Conservation (phyloP, 2,113 vertebrate genomes). For the Lethenteron reissneri region DNA sequence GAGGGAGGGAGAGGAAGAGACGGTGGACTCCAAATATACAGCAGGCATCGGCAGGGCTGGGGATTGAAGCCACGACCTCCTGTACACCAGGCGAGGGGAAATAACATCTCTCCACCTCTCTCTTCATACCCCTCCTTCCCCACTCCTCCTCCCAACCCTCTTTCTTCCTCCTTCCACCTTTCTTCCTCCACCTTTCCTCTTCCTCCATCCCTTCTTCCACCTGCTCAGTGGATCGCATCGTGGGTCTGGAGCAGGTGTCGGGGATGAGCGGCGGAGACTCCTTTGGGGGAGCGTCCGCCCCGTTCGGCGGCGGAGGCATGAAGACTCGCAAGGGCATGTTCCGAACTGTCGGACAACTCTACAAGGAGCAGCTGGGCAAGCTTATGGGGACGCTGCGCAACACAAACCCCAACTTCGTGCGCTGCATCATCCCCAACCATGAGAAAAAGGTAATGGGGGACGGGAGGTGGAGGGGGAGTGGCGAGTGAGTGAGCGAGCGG, state of each 20-base stretch:
- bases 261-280: too few relatives aligned
- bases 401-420: slow-evolving; percentile 94
- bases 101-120: too few relatives aligned
- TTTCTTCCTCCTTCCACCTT: background rate
- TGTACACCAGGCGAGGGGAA: too few relatives aligned
- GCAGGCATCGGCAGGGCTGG: too few relatives aligned
- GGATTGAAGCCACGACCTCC: too few relatives aligned
- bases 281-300: too few relatives aligned
- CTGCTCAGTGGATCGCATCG: slow-evolving; percentile 49
- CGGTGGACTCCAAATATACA: too few relatives aligned
- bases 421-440: slow-evolving; percentile 96
- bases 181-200: slow-evolving; percentile 6
- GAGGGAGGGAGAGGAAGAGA: too few relatives aligned
- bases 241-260: slow-evolving; percentile 34
- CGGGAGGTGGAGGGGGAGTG: background rate
- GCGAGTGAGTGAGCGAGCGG: background rate
- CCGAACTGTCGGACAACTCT: slow-evolving; percentile 73
- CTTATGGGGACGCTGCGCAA: slow-evolving; percentile 91
- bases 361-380: slow-evolving; percentile 88
- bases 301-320: too few relatives aligned
- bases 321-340: slow-evolving; percentile 99
- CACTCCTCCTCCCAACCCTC: background rate
- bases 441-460: slow-evolving; percentile 28
- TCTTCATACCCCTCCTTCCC: too few relatives aligned
- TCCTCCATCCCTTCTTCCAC: slow-evolving; percentile 4